A percentile compares a stretch with the other conserved stretches of the same genome.
Evolutionary conservation across 2,888 invertebrate species (phyloP).

Genomic region (Ormyrus nitidulus): DNA sequence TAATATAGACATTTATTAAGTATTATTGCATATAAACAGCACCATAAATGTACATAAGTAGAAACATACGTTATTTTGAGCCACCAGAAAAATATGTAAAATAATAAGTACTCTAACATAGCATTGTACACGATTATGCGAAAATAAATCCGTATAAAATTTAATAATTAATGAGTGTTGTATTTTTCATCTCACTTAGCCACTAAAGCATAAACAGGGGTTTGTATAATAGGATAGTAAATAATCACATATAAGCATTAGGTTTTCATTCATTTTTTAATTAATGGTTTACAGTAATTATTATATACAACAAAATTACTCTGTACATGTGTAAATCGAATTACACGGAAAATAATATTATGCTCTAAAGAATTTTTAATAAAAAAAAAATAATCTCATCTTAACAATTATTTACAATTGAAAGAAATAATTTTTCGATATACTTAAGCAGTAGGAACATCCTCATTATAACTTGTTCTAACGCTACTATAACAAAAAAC

Average conservation of each 20-base stretch:
- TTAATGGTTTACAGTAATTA: constrained; percentile 42
- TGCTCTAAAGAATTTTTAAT: constrained; percentile 13
- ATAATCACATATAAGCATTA: constrained; percentile 35
- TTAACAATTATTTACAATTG: constrained; percentile 49
- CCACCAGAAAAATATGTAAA: constrained; percentile 73
- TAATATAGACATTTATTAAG: constrained; percentile 72
- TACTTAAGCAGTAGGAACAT: constrained; percentile 46
- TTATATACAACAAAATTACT: constrained; percentile 51
- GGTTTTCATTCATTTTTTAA: constrained; percentile 41
- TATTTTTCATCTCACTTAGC: neutral
- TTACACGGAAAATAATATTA: constrained; percentile 38
- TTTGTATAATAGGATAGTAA: constrained; percentile 15
- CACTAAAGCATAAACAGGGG: neutral
- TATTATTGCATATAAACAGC: constrained; percentile 73
- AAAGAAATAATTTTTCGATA: constrained; percentile 9
- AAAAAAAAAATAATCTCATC: constrained; percentile 27
- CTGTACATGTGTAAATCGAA: constrained; percentile 51
- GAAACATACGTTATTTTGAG: constrained; percentile 74
- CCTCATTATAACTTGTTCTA: constrained; percentile 22
- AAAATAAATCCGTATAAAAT: constrained; percentile 70
- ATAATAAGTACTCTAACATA: constrained; percentile 73
- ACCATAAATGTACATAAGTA: constrained; percentile 74
- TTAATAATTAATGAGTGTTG: constrained; percentile 48
- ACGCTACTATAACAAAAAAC: constrained; percentile 34
- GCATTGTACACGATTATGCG: constrained; percentile 74